phyloP scores from a whole-genome alignment of 1,140 invertebrate genomes.

The Drosophila equinoxialis region DNA sequence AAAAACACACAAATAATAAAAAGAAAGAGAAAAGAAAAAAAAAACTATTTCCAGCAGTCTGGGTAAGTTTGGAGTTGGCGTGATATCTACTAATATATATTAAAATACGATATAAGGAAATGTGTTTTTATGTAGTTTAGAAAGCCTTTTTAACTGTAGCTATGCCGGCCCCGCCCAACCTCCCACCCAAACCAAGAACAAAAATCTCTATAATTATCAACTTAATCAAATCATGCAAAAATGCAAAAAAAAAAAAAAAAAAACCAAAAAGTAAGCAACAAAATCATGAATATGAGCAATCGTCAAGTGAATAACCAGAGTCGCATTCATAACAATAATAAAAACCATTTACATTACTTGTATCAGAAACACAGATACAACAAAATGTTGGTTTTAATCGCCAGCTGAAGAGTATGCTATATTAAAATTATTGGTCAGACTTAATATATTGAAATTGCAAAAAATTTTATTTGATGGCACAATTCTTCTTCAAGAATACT shows the following conservation, averaged over 20 bases:
- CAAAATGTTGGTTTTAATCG: background rate
- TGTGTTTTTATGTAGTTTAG: conserved; percentile 72
- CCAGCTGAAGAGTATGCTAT: conserved; percentile 35
- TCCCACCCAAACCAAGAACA: conserved; percentile 35
- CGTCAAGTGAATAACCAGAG: background rate
- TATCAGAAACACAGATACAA: conserved; percentile 2
- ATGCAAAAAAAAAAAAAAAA: conserved; percentile 11
- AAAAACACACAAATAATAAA: conserved; percentile 19
- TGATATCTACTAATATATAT: conserved; percentile 58
- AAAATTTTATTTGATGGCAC: conserved; percentile 6
- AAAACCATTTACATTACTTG: background rate
- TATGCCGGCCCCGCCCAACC: conserved; percentile 47
- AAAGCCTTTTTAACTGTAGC: conserved; percentile 75
- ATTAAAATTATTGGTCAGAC: conserved; percentile 6
- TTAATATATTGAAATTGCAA: conserved; percentile 6
- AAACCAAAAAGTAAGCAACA: conserved; percentile 29
- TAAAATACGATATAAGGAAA: conserved; percentile 59
- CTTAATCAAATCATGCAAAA: conserved; percentile 29
- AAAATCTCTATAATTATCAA: conserved; percentile 12
- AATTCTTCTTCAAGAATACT: conserved; percentile 26
- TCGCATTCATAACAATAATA: background rate
- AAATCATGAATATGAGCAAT: conserved; percentile 9
- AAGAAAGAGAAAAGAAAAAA: background rate
- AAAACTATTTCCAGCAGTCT: conserved; percentile 58
- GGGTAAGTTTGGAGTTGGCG: conserved; percentile 70